phyloP scores from a whole-genome alignment of 1,140 invertebrate species.

The Bombus terrestris region DNA sequence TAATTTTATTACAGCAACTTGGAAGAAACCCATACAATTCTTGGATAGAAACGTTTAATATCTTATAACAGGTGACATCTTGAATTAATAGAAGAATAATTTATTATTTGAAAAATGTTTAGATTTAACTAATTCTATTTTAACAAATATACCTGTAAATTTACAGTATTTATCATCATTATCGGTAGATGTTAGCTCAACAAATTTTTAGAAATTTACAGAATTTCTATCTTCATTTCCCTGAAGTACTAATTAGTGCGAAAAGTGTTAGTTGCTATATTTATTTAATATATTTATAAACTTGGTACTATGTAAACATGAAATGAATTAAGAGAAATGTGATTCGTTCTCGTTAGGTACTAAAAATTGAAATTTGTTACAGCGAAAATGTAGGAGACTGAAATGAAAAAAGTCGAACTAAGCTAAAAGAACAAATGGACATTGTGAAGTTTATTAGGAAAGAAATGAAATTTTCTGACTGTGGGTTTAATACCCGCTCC shows the following conservation, averaged over 20 bases:
- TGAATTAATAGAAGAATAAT: too few relatives aligned
- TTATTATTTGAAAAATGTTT: too few relatives aligned
- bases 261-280: background rate
- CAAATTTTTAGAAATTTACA: too few relatives aligned
- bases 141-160: too few relatives aligned
- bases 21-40: too few relatives aligned
- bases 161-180: too few relatives aligned
- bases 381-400: background rate
- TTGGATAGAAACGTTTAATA: too few relatives aligned
- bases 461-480: slow-evolving; percentile 59
- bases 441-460: slow-evolving; percentile 44
- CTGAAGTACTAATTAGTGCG: background rate
- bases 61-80: too few relatives aligned
- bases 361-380: slow-evolving; percentile 7
- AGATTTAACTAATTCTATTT: too few relatives aligned
- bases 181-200: too few relatives aligned
- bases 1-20: too few relatives aligned
- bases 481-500: slow-evolving; percentile 53
- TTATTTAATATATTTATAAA: background rate
- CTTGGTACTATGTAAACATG: background rate
- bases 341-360: background rate
- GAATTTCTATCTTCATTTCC: too few relatives aligned
- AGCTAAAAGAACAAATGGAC: slow-evolving; percentile 22
- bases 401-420: background rate
- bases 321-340: background rate